Percentiles rank a stretch among this genome's conserved stretches.
These are phyloP conservation scores for Drosophila prolongata DNA, from an alignment of 2,888 invertebrate species.

Conservation along the genomic window DNA sequence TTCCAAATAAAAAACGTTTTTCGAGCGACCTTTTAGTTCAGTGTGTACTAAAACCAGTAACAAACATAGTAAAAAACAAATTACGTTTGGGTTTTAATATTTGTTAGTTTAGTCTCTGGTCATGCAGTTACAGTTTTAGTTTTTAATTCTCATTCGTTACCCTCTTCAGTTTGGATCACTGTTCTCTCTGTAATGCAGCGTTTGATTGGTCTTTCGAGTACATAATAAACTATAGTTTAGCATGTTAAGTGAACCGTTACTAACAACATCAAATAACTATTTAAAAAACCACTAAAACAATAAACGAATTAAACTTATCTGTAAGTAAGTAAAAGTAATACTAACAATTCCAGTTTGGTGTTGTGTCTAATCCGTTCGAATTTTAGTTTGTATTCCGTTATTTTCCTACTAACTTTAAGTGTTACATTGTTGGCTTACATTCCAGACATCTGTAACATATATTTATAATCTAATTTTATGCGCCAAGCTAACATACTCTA, in stretches of 20 bases:
- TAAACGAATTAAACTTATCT: conserved; percentile 45
- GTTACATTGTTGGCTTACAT: conserved; percentile 37
- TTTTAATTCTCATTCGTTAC: conserved; percentile 24
- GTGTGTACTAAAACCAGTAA: conserved; percentile 54
- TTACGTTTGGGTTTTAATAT: conserved; percentile 31
- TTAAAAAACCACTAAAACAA: conserved; percentile 46
- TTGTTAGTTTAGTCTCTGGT: conserved; percentile 75
- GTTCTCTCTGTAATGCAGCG: conserved; percentile 63
- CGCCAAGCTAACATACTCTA: neutral
- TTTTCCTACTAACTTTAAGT: conserved; percentile 36
- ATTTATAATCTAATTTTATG: conserved; percentile 6
- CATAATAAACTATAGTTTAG: conserved; percentile 64
- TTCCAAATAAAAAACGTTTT: conserved; percentile 38
- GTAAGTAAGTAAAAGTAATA: conserved; percentile 53
- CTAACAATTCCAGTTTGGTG: conserved; percentile 54
- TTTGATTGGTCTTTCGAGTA: conserved; percentile 65
- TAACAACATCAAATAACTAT: conserved; percentile 32
- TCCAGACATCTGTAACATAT: conserved; percentile 24
- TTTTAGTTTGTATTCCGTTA: conserved; percentile 26
- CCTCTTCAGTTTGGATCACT: conserved; percentile 38
- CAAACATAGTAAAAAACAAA: conserved; percentile 40
- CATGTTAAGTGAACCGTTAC: conserved; percentile 67
- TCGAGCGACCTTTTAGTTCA: conserved; percentile 62
- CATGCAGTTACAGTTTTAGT: conserved; percentile 52
- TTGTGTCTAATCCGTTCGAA: conserved; percentile 42